These are phyloP conservation scores for Potamilus streckersoni DNA, from an alignment of 1,140 invertebrate species.

Conservation along the genomic window DNA sequence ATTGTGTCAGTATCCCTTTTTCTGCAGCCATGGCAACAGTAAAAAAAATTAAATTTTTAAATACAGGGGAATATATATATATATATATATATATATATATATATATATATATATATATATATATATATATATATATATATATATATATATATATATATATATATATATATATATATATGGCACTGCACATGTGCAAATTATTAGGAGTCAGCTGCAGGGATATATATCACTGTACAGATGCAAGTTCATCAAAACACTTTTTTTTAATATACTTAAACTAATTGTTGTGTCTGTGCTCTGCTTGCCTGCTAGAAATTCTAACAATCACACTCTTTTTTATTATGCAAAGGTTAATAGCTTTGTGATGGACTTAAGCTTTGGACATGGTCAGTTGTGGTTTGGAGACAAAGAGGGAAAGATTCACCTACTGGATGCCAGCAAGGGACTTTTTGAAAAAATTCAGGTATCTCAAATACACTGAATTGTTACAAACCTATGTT, in stretches of 20 bases:
- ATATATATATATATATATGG: too few relatives aligned
- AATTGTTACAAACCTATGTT: too few relatives aligned
- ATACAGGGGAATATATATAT: too few relatives aligned
- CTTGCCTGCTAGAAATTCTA: background rate
- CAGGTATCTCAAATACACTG: conserved; percentile 1
- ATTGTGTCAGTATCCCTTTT: too few relatives aligned
- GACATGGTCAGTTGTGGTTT: conserved; percentile 58
- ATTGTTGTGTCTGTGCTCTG: background rate
- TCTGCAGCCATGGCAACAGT: too few relatives aligned
- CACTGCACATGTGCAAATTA: background rate
- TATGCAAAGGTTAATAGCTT: conserved; percentile 52
- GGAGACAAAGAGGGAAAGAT: conserved; percentile 61
- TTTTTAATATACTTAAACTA: background rate
- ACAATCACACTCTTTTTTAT: conserved; percentile 2
- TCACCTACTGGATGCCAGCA: conserved; percentile 59
- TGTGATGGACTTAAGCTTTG: conserved; percentile 59
- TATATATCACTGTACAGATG: background rate
- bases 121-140: too few relatives aligned
- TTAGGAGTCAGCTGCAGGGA: background rate
- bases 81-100: too few relatives aligned
- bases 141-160: too few relatives aligned
- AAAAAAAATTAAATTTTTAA: background rate
- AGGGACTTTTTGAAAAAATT: conserved; percentile 56
- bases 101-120: too few relatives aligned
- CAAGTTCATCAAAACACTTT: background rate